Evolutionary conservation across 2,888 invertebrate genomes (phyloP).

Genomic region (Lottia gigantea): DNA sequence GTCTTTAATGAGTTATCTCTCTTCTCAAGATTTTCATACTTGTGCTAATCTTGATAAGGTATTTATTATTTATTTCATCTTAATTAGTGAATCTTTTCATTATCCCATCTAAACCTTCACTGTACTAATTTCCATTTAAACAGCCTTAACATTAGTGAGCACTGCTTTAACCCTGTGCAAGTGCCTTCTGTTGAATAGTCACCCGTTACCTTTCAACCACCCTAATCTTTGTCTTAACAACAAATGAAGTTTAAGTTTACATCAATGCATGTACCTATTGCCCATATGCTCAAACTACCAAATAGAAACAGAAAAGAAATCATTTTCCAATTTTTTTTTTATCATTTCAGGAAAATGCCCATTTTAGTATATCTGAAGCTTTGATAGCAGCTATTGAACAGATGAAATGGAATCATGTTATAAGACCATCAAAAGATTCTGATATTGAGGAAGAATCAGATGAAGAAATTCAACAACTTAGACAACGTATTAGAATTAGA

Average conservation of each 20-base stretch:
- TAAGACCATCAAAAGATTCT: slow-evolving; percentile 36
- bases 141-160: too few relatives aligned
- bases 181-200: too few relatives aligned
- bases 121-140: too few relatives aligned
- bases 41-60: slow-evolving; percentile 80
- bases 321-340: not conserved
- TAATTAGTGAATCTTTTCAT: too few relatives aligned
- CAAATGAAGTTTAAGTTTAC: too few relatives aligned
- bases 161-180: too few relatives aligned
- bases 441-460: slow-evolving; percentile 29
- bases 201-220: too few relatives aligned
- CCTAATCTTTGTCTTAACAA: too few relatives aligned
- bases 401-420: slow-evolving; percentile 67
- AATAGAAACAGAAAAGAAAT: too few relatives aligned
- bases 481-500: slow-evolving; percentile 75
- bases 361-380: slow-evolving; percentile 86
- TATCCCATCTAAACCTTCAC: too few relatives aligned
- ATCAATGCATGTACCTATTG: not conserved
- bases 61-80: slow-evolving; percentile 12
- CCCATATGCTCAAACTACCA: too few relatives aligned
- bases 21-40: slow-evolving; percentile 78
- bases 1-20: slow-evolving; percentile 79
- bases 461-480: slow-evolving; percentile 74
- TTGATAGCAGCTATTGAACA: slow-evolving; percentile 83
- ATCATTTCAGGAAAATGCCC: slow-evolving; percentile 80